phyloP scores from a whole-genome alignment of 23 tunicate genomes.

The Clavelina lepadiformis region DNA sequence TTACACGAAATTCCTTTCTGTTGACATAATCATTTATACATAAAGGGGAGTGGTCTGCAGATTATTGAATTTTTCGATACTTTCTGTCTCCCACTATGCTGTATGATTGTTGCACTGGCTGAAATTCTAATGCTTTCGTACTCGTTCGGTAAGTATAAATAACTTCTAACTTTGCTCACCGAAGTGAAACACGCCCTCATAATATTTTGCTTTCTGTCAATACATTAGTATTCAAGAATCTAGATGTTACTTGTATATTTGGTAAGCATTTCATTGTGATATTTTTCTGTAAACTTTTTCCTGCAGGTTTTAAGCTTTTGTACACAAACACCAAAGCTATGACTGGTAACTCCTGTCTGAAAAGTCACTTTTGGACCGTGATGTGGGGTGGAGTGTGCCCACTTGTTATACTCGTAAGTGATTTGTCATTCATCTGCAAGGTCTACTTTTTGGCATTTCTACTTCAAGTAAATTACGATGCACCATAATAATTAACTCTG shows the following conservation, averaged over 20 bases:
- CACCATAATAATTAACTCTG: too few relatives aligned
- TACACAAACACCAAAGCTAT: constrained; percentile 83
- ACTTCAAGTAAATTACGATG: too few relatives aligned
- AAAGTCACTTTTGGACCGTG: constrained; percentile 67
- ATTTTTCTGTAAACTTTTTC: not conserved
- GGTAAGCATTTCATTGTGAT: too few relatives aligned
- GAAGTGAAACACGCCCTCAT: too few relatives aligned
- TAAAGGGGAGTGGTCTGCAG: constrained; percentile 65
- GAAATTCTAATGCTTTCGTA: constrained; percentile 57
- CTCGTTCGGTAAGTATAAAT: constrained; percentile 61
- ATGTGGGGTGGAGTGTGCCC: constrained; percentile 85
- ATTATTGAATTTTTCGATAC: constrained; percentile 68
- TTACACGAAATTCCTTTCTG: too few relatives aligned
- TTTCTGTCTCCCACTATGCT: constrained; percentile 47
- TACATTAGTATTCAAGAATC: too few relatives aligned
- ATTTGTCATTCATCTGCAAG: not conserved
- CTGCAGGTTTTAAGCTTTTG: constrained; percentile 54
- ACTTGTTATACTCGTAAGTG: constrained; percentile 50
- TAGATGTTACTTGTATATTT: too few relatives aligned
- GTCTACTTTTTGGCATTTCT: not conserved
- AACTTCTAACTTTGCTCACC: too few relatives aligned
- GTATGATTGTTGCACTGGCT: constrained; percentile 38
- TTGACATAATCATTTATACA: too few relatives aligned
- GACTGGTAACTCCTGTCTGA: constrained; percentile 76
- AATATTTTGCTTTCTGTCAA: too few relatives aligned